These are phyloP conservation scores for Pygocentrus nattereri DNA, from an alignment of 2,797 vertebrate genomes.

Conservation along the genomic window DNA sequence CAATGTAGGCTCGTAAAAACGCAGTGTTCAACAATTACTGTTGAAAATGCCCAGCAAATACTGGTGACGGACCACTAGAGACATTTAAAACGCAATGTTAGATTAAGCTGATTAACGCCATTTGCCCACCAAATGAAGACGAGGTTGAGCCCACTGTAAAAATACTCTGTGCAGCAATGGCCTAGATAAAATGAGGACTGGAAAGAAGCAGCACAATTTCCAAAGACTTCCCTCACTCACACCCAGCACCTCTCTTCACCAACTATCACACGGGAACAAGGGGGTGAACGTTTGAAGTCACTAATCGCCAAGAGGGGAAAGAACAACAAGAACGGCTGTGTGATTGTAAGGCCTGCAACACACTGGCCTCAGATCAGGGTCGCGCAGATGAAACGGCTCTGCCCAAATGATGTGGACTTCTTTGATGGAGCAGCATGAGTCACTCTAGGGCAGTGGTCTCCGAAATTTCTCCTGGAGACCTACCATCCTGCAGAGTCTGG, in stretches of 20 bases:
- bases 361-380: neutral
- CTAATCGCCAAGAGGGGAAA: conserved; percentile 28
- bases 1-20: no score
- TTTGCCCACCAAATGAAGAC: neutral
- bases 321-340: conserved; percentile 31
- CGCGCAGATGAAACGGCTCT: neutral
- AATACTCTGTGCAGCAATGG: neutral
- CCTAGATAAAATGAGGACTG: neutral
- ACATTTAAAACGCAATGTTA: neutral
- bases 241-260: neutral
- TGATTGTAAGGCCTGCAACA: conserved; percentile 30
- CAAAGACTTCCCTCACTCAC: neutral
- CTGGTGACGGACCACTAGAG: neutral
- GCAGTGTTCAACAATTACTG: no score
- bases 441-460: no score
- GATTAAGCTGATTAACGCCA: neutral
- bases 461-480: no score
- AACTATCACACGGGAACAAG: conserved; percentile 48
- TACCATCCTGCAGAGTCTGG: no score
- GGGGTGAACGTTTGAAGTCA: conserved; percentile 46
- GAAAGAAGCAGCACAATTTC: neutral
- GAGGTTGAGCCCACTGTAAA: neutral
- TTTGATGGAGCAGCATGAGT: neutral
- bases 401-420: neutral
- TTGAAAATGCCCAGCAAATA: neutral